phyloP scores from a whole-genome alignment of 2,888 invertebrate species.

The Heliothis peltigera region DNA sequence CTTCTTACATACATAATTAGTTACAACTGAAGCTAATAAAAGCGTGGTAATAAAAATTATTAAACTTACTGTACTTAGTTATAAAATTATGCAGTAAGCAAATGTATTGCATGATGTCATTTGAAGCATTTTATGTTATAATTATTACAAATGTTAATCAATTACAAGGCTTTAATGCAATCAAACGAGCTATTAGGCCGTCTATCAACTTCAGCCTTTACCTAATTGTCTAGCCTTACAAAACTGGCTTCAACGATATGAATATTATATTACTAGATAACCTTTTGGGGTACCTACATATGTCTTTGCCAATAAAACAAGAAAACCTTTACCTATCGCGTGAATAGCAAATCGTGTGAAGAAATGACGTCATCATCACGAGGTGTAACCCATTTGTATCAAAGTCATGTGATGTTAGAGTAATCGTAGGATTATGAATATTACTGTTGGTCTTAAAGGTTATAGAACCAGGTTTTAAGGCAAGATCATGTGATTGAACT shows the following conservation, averaged over 20 bases:
- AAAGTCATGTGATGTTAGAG: conserved; percentile 47
- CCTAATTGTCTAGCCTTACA: conserved; percentile 21
- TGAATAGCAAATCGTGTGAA: not conserved
- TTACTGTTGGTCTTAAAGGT: not conserved
- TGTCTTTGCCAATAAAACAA: not conserved
- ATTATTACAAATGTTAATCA: not conserved
- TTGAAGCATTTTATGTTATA: not conserved
- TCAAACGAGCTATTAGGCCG: conserved; percentile 9
- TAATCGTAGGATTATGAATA: conserved; percentile 21
- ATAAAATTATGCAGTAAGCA: not conserved
- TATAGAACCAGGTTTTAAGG: not conserved
- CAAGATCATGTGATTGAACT: no score
- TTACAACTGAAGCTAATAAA: no score
- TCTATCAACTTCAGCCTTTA: conserved; percentile 20
- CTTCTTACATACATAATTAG: no score
- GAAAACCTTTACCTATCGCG: not conserved
- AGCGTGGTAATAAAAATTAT: no score
- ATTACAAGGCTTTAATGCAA: not conserved
- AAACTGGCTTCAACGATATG: conserved; percentile 13
- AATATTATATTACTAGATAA: conserved; percentile 23
- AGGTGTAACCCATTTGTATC: conserved; percentile 39
- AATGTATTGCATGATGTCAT: not conserved
- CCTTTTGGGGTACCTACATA: conserved; percentile 16
- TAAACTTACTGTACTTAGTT: no score
- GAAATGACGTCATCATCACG: conserved; percentile 35